Evolutionary conservation across 1,140 invertebrate genomes (phyloP).

Genomic region (Melanaphis sacchari): DNA sequence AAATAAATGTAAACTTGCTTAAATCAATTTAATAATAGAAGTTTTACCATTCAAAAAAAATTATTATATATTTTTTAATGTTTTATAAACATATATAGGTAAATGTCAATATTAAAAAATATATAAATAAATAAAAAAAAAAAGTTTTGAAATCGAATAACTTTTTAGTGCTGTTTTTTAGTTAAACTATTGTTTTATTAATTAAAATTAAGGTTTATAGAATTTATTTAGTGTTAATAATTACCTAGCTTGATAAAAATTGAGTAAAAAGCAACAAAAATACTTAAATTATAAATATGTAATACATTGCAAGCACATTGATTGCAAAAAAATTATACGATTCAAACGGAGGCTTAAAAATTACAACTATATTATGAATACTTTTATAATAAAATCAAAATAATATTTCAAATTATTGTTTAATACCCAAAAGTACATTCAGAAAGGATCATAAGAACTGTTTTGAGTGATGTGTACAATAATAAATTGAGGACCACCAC

Average conservation of each 20-base stretch:
- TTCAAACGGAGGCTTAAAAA: background rate
- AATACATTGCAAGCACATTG: background rate
- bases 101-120: background rate
- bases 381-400: background rate
- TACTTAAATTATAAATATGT: background rate
- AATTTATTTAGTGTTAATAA: background rate
- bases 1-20: background rate
- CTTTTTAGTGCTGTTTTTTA: background rate
- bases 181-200: background rate
- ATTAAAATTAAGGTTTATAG: background rate
- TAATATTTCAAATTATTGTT: background rate
- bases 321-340: background rate
- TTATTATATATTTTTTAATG: background rate
- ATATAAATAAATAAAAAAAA: background rate
- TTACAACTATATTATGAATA: background rate
- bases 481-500: background rate
- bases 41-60: background rate
- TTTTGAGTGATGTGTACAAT: conserved; percentile 1
- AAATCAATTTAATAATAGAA: background rate
- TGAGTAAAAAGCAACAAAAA: background rate
- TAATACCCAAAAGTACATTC: background rate
- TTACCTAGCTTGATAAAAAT: background rate
- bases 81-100: background rate
- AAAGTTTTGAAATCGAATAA: background rate
- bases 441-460: background rate